Evolutionary conservation across 1,140 invertebrate species (phyloP).

Genomic region (Melanaphis sacchari): DNA sequence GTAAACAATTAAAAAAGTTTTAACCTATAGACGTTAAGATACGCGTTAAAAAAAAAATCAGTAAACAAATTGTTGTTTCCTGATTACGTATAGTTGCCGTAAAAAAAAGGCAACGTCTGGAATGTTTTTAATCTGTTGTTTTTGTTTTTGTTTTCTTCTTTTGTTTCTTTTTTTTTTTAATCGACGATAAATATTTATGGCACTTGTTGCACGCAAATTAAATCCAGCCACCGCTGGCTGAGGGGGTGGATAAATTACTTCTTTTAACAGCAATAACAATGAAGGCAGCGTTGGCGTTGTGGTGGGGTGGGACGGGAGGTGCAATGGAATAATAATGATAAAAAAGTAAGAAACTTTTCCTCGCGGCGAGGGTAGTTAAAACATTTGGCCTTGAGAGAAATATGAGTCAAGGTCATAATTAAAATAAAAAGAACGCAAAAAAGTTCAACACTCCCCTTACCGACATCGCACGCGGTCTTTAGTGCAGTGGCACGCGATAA

Average conservation of each 20-base stretch:
- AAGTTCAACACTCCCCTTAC: slow-evolving; percentile 51
- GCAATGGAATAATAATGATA: slow-evolving; percentile 35
- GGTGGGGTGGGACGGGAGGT: not conserved
- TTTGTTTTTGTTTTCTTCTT: slow-evolving; percentile 36
- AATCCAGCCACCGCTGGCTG: slow-evolving; percentile 30
- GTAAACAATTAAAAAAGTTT: not conserved
- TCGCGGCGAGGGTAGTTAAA: slow-evolving; percentile 52
- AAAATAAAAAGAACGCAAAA: slow-evolving; percentile 54
- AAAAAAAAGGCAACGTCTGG: slow-evolving; percentile 39
- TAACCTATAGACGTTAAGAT: not conserved
- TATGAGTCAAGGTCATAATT: slow-evolving; percentile 57
- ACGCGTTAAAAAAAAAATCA: not conserved
- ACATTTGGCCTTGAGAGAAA: slow-evolving; percentile 55
- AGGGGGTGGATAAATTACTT: slow-evolving; percentile 51
- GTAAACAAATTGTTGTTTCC: not conserved
- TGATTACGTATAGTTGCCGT: not conserved
- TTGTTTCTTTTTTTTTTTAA: slow-evolving; percentile 43
- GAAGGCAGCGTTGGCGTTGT: not conserved
- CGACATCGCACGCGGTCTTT: not conserved
- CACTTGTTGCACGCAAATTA: slow-evolving; percentile 56
- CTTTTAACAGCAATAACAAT: slow-evolving; percentile 56
- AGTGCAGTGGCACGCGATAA: slow-evolving; percentile 31
- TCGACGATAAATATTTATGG: slow-evolving; percentile 56
- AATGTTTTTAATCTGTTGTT: slow-evolving; percentile 56
- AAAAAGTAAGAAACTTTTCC: slow-evolving; percentile 41